Evolutionary conservation across 2,888 invertebrate species (phyloP).

Genomic region (Nemotelus pantherinus): DNA sequence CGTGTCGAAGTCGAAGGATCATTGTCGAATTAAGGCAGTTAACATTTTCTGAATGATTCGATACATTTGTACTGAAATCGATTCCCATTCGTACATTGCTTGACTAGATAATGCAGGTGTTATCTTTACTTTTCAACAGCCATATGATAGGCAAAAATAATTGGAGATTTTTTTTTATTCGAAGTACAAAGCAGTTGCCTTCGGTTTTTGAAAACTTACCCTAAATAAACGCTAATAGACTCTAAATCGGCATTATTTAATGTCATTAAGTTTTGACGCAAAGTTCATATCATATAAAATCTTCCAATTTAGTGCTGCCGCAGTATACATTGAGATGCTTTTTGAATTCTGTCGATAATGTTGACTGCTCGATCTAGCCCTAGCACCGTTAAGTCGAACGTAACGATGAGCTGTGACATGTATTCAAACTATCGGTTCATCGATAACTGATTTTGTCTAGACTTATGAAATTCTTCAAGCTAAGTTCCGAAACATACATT

Average conservation of each 20-base stretch:
- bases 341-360: conserved; percentile 8
- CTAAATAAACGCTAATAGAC: conserved; percentile 60
- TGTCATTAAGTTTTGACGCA: conserved; percentile 41
- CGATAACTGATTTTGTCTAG: conserved; percentile 57
- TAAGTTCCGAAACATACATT: conserved; percentile 44
- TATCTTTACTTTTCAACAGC: conserved; percentile 64
- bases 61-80: conserved; percentile 77
- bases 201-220: conserved; percentile 60
- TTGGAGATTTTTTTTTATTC: conserved; percentile 63
- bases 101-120: conserved; percentile 76
- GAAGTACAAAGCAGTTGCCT: conserved; percentile 63
- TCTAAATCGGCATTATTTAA: conserved; percentile 58
- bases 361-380: conserved; percentile 21
- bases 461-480: conserved; percentile 56
- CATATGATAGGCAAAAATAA: conserved; percentile 63
- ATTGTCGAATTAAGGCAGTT: conserved; percentile 69
- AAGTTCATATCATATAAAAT: conserved; percentile 34
- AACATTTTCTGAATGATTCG: conserved; percentile 79
- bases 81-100: conserved; percentile 84
- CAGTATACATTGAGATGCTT: not conserved
- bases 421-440: conserved; percentile 51
- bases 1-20: no score
- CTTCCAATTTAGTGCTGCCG: conserved; percentile 40
- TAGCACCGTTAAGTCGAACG: conserved; percentile 35
- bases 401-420: conserved; percentile 42